These are phyloP conservation scores for Ladona fulva DNA, from an alignment of 1,140 invertebrate species.

Conservation along the genomic window DNA sequence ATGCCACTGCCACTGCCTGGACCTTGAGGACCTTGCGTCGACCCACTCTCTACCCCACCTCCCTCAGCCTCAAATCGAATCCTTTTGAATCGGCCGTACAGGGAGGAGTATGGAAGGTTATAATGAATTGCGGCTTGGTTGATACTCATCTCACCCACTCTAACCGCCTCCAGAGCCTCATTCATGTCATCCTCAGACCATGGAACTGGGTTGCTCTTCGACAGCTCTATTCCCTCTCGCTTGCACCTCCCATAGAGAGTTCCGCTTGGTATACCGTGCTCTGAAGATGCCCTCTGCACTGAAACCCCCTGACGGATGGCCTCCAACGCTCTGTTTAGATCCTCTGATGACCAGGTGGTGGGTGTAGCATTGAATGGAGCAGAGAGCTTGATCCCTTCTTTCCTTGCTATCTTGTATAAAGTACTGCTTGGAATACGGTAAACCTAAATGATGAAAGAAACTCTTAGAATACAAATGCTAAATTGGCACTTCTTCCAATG, in stretches of 20 bases:
- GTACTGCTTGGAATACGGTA: constrained; percentile 75
- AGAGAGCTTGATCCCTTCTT: constrained; percentile 76
- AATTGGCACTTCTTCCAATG: too few species aligned
- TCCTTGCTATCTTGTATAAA: constrained; percentile 78
- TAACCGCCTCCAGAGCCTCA: constrained; percentile 77
- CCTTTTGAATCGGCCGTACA: constrained; percentile 74
- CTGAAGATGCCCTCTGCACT: constrained; percentile 75
- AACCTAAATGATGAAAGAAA: constrained; percentile 17
- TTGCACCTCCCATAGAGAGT: constrained; percentile 81
- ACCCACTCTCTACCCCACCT: background rate
- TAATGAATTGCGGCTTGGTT: constrained; percentile 89
- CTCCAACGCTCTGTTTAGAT: constrained; percentile 70
- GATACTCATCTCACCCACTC: constrained; percentile 82
- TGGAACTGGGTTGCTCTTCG: constrained; percentile 72
- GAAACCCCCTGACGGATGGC: constrained; percentile 72
- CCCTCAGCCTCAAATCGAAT: constrained; percentile 26
- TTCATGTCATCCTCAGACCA: constrained; percentile 87
- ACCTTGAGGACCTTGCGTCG: background rate
- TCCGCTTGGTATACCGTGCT: constrained; percentile 75
- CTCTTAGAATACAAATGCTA: too few species aligned
- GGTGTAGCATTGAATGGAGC: constrained; percentile 83
- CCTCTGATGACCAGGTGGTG: constrained; percentile 76
- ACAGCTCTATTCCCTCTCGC: constrained; percentile 76
- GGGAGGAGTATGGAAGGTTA: constrained; percentile 78
- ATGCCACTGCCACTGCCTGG: background rate